Evolutionary conservation across 2,797 vertebrate genomes (phyloP), one percentile per base, ranked within the genome.

Genomic region (Hemitrygon akajei): DNA sequence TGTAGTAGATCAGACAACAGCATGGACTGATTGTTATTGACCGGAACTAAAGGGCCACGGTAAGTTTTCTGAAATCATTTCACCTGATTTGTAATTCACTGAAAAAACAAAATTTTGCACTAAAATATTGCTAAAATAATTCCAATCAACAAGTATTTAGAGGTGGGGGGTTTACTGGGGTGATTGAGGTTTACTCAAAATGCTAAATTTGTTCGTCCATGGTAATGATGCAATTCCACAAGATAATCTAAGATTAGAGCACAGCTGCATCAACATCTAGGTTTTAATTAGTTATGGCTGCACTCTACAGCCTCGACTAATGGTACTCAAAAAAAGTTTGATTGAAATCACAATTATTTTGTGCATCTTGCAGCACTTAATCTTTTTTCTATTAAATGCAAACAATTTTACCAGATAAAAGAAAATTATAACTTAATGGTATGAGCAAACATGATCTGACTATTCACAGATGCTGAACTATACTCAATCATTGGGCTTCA

Each of bases 321-420:
- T 22, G 18, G 80, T 3, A 22, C 80, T 47, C 80, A 82, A 56
- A 56, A 82, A 47, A 82, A 1, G 18, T 25, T 25, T 56, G 40
- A 56, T 56, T 82, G 37, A 82, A 82, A 82, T 82, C 40, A 40
- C 80, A 82, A 82, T 84, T 79, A 34, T 79, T 30, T 84, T 84
- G 82, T 58, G 27, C 4, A 25, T 56, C 47, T 84, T 30, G 56
- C 81, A 56, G 47, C 82, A 84, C 22, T 58, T 27, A 27, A 84
- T 60, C 25, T 58, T 84, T 84, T 84, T 47, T 81, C 47, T 84
- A 60, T 60, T 60, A 30, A 86, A 60, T n/a, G 82, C 56, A 86
- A 86, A 86, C 27, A 60, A 86, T 86, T 86, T 60, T 60, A 60
- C 11, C 56, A 60, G 27, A 84, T 84, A 30, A 84, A 84, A 58